phyloP scores from a whole-genome alignment of 1,140 invertebrate species.

The Heliconius himera region DNA sequence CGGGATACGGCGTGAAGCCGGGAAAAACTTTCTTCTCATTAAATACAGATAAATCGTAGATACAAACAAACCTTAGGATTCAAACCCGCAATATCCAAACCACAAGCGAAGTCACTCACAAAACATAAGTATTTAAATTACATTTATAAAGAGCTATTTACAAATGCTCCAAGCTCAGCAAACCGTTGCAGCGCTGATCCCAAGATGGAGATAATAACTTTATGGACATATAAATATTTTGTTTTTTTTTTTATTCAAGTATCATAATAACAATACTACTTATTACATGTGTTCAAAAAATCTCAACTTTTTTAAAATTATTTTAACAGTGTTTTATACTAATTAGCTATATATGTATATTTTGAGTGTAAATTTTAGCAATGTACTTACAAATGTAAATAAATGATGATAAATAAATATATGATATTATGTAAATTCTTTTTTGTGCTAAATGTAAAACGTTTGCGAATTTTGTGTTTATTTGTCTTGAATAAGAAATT shows the following conservation, averaged over 20 bases:
- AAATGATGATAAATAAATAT: neutral
- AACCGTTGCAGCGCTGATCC: constrained; percentile 27
- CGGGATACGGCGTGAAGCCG: no score
- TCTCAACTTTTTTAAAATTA: neutral
- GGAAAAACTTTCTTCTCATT: no score
- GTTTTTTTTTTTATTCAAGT: constrained; percentile 11
- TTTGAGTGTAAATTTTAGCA: neutral
- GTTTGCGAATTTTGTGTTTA: neutral
- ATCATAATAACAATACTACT: constrained; percentile 9
- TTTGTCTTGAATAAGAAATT: no score
- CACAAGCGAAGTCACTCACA: neutral
- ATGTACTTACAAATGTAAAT: neutral
- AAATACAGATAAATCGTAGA: no score
- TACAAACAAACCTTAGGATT: no score
- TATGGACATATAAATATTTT: constrained; percentile 22
- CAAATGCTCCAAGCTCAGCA: constrained; percentile 21
- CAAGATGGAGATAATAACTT: constrained; percentile 19
- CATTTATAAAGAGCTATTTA: constrained; percentile 1
- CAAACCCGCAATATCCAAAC: no score
- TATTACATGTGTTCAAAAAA: neutral
- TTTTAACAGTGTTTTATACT: neutral
- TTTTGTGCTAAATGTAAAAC: neutral
- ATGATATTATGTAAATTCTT: neutral
- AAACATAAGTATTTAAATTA: neutral
- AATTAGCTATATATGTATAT: neutral